A percentile compares a stretch with the other conserved stretches of the same genome.
Conservation (phyloP, 35 echinoderm and acorn worm genomes). For the Apostichopus parvimensis region DNA sequence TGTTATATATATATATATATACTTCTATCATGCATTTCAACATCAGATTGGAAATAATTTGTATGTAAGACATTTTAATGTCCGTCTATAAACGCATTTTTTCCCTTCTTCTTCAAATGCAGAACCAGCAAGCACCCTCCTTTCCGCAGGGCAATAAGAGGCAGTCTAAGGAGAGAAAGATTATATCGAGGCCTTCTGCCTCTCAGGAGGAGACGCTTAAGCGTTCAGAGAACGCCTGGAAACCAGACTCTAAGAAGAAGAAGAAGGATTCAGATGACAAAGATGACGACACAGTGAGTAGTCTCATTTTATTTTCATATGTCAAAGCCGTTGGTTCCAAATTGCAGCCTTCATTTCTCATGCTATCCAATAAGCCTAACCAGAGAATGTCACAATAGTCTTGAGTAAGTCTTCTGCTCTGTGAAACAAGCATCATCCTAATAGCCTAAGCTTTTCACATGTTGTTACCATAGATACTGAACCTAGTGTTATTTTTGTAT, state of each 20-base stretch:
- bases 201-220: conserved; percentile 52
- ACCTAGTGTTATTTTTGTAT: too few relatives aligned
- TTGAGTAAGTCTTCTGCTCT: too few relatives aligned
- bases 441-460: too few relatives aligned
- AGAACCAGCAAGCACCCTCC: conserved; percentile 37
- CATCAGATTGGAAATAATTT: neutral
- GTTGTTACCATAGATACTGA: too few relatives aligned
- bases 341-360: too few relatives aligned
- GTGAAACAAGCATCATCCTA: too few relatives aligned
- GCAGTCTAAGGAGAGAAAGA: conserved; percentile 69
- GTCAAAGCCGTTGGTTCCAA: too few relatives aligned
- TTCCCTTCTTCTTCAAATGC: neutral
- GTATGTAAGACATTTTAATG: neutral
- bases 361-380: too few relatives aligned
- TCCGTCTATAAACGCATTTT: neutral
- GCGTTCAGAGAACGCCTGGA: conserved; percentile 88
- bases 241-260: conserved; percentile 60
- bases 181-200: conserved; percentile 63
- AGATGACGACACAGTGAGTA: conserved; percentile 43
- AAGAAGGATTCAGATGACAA: conserved; percentile 1
- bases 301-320: too few relatives aligned
- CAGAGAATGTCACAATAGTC: too few relatives aligned
- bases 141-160: conserved; percentile 28
- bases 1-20: neutral
- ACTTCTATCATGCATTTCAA: neutral